Evolutionary conservation across 2,888 invertebrate species (phyloP).

Genomic region (Antitype chi): DNA sequence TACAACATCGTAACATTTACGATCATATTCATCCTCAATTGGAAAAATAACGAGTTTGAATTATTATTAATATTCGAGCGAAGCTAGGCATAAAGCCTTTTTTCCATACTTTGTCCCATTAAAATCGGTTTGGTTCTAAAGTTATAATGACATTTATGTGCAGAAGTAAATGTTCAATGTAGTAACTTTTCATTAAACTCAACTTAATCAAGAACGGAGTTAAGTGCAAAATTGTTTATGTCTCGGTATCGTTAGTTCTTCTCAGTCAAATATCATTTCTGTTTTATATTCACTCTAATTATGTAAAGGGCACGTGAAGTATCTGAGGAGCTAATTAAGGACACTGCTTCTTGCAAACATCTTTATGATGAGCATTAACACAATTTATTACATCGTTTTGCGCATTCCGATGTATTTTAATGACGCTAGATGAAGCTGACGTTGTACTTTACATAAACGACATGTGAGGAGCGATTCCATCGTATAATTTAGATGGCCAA

Average conservation of each 20-base stretch:
- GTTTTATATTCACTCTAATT: conserved; percentile 56
- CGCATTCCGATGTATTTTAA: conserved; percentile 18
- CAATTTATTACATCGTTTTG: conserved; percentile 9
- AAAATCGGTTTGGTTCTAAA: conserved; percentile 51
- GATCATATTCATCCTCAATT: conserved; percentile 37
- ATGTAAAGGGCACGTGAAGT: conserved; percentile 47
- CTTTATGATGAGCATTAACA: conserved; percentile 8
- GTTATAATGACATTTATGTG: conserved; percentile 64
- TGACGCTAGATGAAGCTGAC: conserved; percentile 20
- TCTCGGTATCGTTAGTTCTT: conserved; percentile 34
- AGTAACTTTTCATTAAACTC: conserved; percentile 65
- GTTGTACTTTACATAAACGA: conserved; percentile 28
- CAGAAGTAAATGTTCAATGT: conserved; percentile 35
- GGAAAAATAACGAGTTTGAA: conserved; percentile 38
- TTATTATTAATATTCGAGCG: conserved; percentile 31
- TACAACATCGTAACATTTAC: conserved; percentile 46
- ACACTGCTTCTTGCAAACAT: conserved; percentile 42
- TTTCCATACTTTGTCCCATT: conserved; percentile 49
- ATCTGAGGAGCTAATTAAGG: conserved; percentile 42
- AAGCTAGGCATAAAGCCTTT: conserved; percentile 23
- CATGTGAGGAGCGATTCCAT: not conserved
- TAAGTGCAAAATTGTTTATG: conserved; percentile 56
- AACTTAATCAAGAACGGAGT: conserved; percentile 47
- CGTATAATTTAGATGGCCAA: conserved; percentile 4
- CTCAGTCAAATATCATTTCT: conserved; percentile 54